phyloP scores from a whole-genome alignment of 1,140 invertebrate genomes.

The Armadillidium nasatum region DNA sequence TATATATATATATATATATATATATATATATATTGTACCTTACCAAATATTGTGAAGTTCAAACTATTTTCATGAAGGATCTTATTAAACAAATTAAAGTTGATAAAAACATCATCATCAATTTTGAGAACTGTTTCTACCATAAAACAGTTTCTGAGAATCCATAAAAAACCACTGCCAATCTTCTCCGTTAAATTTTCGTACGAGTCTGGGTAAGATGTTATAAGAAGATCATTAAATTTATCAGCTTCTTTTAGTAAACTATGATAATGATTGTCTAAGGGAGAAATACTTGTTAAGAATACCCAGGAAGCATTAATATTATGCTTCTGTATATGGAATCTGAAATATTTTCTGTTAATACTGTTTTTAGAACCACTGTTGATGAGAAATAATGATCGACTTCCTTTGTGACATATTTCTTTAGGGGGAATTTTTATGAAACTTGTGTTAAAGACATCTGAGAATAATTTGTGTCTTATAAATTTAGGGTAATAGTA shows the following conservation, averaged over 20 bases:
- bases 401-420: not conserved
- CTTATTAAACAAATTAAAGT: not conserved
- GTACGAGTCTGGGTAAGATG: not conserved
- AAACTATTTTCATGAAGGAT: not conserved
- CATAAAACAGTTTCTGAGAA: not conserved
- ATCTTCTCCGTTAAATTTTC: not conserved
- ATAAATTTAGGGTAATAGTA: not conserved
- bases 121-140: not conserved
- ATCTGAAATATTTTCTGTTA: not conserved
- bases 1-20: not conserved
- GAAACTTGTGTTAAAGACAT: not conserved
- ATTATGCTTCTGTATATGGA: not conserved
- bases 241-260: not conserved
- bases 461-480: not conserved
- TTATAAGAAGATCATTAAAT: not conserved
- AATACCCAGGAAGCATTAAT: not conserved
- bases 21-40: slow-evolving; percentile 7
- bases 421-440: not conserved
- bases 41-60: not conserved
- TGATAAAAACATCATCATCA: slow-evolving; percentile 6
- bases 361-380: not conserved
- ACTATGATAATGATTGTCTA: not conserved
- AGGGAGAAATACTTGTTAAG: not conserved
- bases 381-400: not conserved
- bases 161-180: not conserved